Conservation (phyloP, 2,113 vertebrate genomes). For the Phaetusa simplex region DNA sequence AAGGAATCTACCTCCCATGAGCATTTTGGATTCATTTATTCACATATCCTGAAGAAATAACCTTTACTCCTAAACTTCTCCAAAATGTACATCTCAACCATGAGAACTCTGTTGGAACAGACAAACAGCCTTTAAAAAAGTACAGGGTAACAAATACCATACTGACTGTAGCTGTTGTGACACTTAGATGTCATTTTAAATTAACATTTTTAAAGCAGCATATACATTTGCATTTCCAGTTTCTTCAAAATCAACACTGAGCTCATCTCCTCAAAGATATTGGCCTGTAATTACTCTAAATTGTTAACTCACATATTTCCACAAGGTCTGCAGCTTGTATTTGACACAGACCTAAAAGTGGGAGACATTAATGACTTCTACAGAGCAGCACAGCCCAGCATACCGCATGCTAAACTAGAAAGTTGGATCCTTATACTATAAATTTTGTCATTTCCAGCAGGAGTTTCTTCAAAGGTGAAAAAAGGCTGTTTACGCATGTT, state of each 20-base stretch:
- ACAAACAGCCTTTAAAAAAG: neutral
- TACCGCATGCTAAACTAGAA: neutral
- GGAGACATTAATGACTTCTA: neutral
- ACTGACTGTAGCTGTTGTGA: neutral
- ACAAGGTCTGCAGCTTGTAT: neutral
- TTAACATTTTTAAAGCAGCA: neutral
- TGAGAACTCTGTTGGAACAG: neutral
- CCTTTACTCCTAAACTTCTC: neutral
- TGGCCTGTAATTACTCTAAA: neutral
- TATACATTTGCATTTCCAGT: neutral
- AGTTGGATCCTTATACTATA: neutral
- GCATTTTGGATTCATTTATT: neutral
- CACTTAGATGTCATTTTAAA: neutral
- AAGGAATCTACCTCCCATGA: neutral
- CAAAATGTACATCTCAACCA: neutral
- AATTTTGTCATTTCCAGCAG: neutral
- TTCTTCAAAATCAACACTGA: neutral
- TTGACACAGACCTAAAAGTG: neutral
- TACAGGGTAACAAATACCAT: neutral
- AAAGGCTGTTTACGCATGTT: neutral
- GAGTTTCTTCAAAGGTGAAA: neutral
- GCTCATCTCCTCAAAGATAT: neutral
- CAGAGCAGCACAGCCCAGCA: neutral
- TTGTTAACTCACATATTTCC: neutral
- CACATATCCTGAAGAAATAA: neutral